Base-by-base conservation (phyloP, 2,888 invertebrate genomes). In the Polydrusus pterygomalis region DNA sequence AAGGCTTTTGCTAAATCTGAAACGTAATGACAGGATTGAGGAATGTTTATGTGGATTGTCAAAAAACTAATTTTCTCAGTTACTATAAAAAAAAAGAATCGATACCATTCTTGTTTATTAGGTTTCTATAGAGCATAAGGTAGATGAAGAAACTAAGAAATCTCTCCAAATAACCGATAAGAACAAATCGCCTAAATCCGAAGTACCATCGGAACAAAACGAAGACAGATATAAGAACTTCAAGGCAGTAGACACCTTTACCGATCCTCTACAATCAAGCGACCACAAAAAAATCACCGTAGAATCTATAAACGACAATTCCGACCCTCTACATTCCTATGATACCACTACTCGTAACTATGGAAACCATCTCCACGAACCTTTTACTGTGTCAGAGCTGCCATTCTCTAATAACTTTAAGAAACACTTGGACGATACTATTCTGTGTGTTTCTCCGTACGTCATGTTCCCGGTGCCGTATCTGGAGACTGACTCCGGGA, bases 361-460 rank as follows among this genome's bases (percentile, higher is more conserved):
- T 10, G 25, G 18, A 2, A 54, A 68, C 10, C 30, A n/a, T 2
- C 9, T 25, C 0, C 38, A 45, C 25, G 70, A 70, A 45, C 74
- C 64, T 0, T 70, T 91, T 47, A 88, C 89, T 0, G 90, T 91
- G 0, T 88, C 90, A 1, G 91, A 93, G 80, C 87, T 91, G 18
- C 92, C 92, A 0, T 89, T 91, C 71, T 88, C 91, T 13, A 93
- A 93, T 85, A 90, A 90, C 77, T 95, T 95, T 84, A 90, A 95
- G 84, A 92, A 95, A 88, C 93, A 92, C 0, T 87, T 96, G 9
- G 92, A 93, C 79, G 94, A 93, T 70, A 91, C 93, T 0, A 89
- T 94, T 62, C 87, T 97, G 2, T 96, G 96, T 0, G 92, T 95
- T 78, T 98, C 98, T 0, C 98, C 98, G 0, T 95, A 94, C 85